Evolutionary conservation across 2,113 vertebrate species (phyloP), one percentile per base, ranked within the genome.

Genomic region (Actenoides lindsayi): DNA sequence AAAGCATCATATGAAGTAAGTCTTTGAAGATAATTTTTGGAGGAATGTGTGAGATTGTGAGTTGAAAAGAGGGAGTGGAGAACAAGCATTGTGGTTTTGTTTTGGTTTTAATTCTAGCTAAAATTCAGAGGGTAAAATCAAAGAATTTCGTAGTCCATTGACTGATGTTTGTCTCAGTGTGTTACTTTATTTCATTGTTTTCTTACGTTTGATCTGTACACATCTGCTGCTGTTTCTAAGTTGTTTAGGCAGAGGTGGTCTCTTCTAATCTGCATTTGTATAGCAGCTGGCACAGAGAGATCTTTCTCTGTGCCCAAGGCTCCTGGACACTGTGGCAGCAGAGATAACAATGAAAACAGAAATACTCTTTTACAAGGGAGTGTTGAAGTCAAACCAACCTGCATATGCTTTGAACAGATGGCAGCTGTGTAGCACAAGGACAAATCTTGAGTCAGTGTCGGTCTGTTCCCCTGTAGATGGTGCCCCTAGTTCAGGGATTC

Each of bases 391-490:
- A 71, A 76, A 87, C 57, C 65, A 54, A 44, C 68, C 31, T 73
- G 84, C 67, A 41, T 51, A 24, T 78, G 73, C 75, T 86, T 89
- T 79, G 31, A 76, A 41, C 51, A 89, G 65, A 83, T 69, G 80
- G 81, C 86, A 92, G 74, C 90, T 82, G 5, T 59, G 51, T 46
- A 94, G 48, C 5, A 6, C 5, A 39, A 41, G 82, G 87, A 89
- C 41, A 54, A 46, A 79, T 71, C 65, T 63, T 63, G 78, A 96
- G 73, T 44, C 87, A 78, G 75, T 73, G 48, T 94, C 76, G 53
- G 86, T 31, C 77, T 92, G 51, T 94, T 96, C 92, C 95, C 96
- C 96, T 97, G 96, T 95, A 96, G 95, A 96, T 96, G 96, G 96
- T 97, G 96, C 95, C 93, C 59, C 89, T 83, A 81, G 65, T 96